phyloP scores from a whole-genome alignment of 2,797 vertebrate genomes.

The Lithobates sylvaticus region DNA sequence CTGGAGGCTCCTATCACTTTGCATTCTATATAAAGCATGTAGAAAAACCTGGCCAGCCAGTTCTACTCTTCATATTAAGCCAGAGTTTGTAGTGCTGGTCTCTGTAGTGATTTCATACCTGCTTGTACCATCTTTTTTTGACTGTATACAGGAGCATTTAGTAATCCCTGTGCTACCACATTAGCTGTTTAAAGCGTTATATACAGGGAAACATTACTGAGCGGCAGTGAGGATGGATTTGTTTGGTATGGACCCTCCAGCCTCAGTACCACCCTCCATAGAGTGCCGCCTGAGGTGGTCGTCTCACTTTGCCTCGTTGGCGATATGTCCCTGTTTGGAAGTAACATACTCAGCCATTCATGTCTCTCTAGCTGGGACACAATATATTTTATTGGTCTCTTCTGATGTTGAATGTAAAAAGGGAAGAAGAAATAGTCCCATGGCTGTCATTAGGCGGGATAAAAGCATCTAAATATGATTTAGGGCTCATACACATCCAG shows the following conservation, averaged over 20 bases:
- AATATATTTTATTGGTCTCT: neutral
- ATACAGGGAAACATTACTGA: no score
- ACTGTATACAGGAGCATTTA: neutral
- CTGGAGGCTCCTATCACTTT: constrained; percentile 67
- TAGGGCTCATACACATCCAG: neutral
- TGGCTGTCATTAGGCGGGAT: no score
- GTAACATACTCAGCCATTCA: neutral
- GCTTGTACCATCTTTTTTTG: neutral
- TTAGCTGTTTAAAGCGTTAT: neutral
- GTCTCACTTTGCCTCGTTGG: no score
- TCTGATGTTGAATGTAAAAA: neutral
- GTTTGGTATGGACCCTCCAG: no score
- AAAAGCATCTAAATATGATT: neutral
- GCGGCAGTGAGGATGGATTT: no score
- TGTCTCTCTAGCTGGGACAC: neutral
- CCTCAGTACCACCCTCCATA: no score
- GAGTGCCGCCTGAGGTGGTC: no score
- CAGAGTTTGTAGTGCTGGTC: neutral
- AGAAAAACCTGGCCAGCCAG: neutral
- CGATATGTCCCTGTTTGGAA: neutral
- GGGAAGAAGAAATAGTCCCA: no score
- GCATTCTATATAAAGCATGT: constrained; percentile 36
- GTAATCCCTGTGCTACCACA: neutral
- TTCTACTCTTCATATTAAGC: neutral
- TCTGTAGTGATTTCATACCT: neutral